Base-by-base conservation (phyloP, 2,888 invertebrate genomes). In the Athalia circularis region DNA sequence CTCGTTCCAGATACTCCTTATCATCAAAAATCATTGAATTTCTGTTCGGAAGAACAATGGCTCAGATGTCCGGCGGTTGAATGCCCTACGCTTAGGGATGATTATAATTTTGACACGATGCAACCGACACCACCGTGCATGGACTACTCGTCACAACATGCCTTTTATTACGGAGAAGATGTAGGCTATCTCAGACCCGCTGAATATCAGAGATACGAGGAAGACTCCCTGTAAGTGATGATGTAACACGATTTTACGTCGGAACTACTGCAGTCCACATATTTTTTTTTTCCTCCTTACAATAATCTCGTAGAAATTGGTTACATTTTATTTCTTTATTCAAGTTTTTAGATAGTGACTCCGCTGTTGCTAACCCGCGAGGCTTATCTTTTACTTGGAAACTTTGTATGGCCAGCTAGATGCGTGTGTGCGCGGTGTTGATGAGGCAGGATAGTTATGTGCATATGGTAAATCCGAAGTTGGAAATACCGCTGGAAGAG, bases 31-130 rank as follows among this genome's bases (percentile, higher is more conserved):
- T 9, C 6, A 3, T 6, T 13, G 13, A 50, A 67, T 15, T 67
- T 70, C 77, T 90, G 90, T 68, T 84, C 84, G 48, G 89, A 89
- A 79, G 79, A 85, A 62, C 85, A 85, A 13, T 90, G 90, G 90
- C 82, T 90, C n/a, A 83, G 84, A 15, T 90, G 90, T 72, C 82
- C 86, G 0, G 87, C 82, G 3, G 86, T 84, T 47, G 82, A 86
- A 29, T 90, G 90, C 79, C 88, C 90, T 3, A 75, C 15, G 1
- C 13, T 59, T 4, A 7, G 5, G 52, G 43, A 68, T 0, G 54
- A 68, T 68, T 68, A 68, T 47, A 8, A 15, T 54, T 29, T 68
- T 29, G 13, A 52, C 54, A 8, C 64, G n/a, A 54, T 50, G 13
- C 50, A 54, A 11, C 4, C 15, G 15, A 13, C 52, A 43, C 65